These are phyloP conservation scores for Dascyllus trimaculatus DNA, from an alignment of 2,113 vertebrate species.

Conservation along the genomic window DNA sequence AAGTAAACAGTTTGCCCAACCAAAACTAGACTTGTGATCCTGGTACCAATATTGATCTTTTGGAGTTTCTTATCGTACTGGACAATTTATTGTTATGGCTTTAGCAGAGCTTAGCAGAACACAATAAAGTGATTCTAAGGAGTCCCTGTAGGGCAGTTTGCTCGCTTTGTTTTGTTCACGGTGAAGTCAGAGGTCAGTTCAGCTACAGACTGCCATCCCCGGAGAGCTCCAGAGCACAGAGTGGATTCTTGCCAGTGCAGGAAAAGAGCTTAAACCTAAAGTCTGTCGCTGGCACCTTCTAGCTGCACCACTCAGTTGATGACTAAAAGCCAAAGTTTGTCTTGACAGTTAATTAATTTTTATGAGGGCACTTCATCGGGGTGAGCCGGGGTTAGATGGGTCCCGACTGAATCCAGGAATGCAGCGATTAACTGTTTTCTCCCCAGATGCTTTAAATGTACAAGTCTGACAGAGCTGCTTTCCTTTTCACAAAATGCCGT, in stretches of 20 bases:
- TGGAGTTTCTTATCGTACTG: neutral
- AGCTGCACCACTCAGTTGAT: no score
- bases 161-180: neutral
- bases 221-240: neutral
- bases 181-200: slow-evolving; percentile 16
- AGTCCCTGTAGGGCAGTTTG: neutral
- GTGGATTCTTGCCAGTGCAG: neutral
- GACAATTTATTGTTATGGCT: neutral
- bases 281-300: neutral
- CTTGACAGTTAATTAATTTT: no score
- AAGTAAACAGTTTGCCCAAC: neutral
- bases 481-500: no score
- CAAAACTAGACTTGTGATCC: neutral
- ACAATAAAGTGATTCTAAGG: slow-evolving; percentile 18
- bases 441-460: no score
- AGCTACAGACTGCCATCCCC: neutral
- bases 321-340: no score
- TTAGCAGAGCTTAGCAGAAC: neutral
- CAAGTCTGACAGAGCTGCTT: no score
- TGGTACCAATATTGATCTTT: neutral
- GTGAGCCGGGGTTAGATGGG: no score
- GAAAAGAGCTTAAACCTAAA: neutral
- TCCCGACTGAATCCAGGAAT: no score
- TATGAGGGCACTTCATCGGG: no score
- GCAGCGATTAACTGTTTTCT: no score